phyloP scores from a whole-genome alignment of 2,888 invertebrate species.

The Venustoraphidia nigricollis region DNA sequence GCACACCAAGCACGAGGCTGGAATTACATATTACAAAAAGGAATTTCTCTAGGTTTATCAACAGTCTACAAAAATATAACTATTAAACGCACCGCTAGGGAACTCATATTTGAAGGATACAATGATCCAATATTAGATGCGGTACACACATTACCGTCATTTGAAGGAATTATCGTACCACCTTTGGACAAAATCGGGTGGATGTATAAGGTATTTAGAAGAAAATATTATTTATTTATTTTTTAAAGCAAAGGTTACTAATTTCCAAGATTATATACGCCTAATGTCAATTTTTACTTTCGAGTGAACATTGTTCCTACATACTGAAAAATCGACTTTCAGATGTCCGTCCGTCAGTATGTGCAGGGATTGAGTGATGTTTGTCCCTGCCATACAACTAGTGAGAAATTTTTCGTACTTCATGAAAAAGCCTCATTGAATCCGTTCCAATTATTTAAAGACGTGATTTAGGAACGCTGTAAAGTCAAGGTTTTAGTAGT shows the following conservation, averaged over 20 bases:
- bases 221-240: neutral
- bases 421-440: no score
- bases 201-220: conserved; percentile 47
- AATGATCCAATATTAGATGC: conserved; percentile 53
- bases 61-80: no score
- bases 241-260: neutral
- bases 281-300: no score
- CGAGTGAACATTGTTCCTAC: no score
- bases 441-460: no score
- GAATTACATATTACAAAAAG: conserved; percentile 37
- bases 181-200: conserved; percentile 64
- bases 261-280: neutral
- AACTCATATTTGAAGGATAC: conserved; percentile 70
- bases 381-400: no score
- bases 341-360: no score
- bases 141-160: conserved; percentile 40
- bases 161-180: conserved; percentile 30
- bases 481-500: neutral
- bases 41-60: conserved; percentile 39
- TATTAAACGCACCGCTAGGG: conserved; percentile 31
- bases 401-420: no score
- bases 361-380: no score
- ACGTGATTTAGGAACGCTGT: no score
- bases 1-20: conserved; percentile 41
- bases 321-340: no score